phyloP scores from a whole-genome alignment of 2,888 invertebrate genomes.

The Parnassius mnemosyne region DNA sequence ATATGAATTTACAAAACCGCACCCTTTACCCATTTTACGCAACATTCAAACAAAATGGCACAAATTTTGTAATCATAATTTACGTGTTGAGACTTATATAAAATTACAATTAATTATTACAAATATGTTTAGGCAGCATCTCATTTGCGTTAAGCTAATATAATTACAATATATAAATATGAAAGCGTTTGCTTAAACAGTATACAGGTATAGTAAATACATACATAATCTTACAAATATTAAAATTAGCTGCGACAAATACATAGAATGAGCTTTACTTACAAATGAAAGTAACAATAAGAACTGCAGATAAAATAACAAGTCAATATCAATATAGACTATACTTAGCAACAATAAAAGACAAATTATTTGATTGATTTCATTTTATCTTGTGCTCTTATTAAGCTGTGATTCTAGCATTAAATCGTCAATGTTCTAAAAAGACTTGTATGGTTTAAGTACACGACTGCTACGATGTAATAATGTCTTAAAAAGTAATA shows the following conservation, averaged over 20 bases:
- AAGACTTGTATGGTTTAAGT: constrained; percentile 25
- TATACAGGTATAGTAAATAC: constrained; percentile 28
- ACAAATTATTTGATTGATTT: constrained; percentile 1
- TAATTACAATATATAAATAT: constrained; percentile 22
- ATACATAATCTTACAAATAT: constrained; percentile 18
- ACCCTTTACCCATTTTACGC: constrained; percentile 39
- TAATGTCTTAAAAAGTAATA: constrained; percentile 27
- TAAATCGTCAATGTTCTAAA: constrained; percentile 9
- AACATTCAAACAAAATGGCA: constrained; percentile 66
- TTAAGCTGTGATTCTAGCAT: constrained; percentile 19
- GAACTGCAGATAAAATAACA: constrained; percentile 13
- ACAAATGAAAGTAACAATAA: constrained; percentile 16
- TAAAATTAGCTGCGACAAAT: background rate
- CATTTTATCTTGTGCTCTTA: constrained; percentile 17
- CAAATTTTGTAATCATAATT: constrained; percentile 63
- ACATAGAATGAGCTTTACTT: constrained; percentile 5
- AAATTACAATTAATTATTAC: constrained; percentile 24
- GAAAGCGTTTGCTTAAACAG: constrained; percentile 16
- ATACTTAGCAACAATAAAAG: background rate
- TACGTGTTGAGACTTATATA: constrained; percentile 33
- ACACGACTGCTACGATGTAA: constrained; percentile 29
- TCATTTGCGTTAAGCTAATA: constrained; percentile 16
- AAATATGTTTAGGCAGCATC: constrained; percentile 21
- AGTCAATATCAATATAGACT: constrained; percentile 10
- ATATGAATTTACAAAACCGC: constrained; percentile 23